A percentile compares a stretch with the other conserved stretches of the same genome.
These are phyloP conservation scores for Acanthopleura granulata DNA, from an alignment of 2,888 invertebrate species.

Conservation along the genomic window DNA sequence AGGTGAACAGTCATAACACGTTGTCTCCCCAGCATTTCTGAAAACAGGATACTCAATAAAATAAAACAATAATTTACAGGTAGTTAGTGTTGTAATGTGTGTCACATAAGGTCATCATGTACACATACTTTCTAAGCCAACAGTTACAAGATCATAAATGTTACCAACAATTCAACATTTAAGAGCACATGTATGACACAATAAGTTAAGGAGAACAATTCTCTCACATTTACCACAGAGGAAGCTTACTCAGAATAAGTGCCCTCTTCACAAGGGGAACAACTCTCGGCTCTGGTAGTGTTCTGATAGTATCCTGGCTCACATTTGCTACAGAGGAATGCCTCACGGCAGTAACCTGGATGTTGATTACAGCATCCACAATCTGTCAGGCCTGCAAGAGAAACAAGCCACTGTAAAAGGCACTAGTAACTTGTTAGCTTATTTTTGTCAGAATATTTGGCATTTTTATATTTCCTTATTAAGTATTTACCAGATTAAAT, in stretches of 20 bases:
- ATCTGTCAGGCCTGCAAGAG: neutral
- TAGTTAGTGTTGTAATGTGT: too few relatives aligned
- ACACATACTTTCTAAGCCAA: too few relatives aligned
- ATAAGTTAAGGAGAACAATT: too few relatives aligned
- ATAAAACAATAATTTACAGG: neutral
- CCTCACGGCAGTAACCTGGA: neutral
- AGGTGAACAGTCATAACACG: neutral
- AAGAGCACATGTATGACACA: too few relatives aligned
- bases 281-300: neutral
- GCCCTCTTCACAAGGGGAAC: neutral
- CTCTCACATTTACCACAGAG: neutral
- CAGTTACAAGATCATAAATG: too few relatives aligned
- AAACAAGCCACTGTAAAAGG: neutral
- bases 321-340: neutral
- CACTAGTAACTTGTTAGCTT: too few relatives aligned
- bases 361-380: neutral
- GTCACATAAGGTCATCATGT: too few relatives aligned
- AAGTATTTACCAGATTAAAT: too few relatives aligned
- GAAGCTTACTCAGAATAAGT: neutral
- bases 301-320: neutral
- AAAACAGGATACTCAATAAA: neutral
- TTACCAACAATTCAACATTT: too few relatives aligned
- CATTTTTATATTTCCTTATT: too few relatives aligned
- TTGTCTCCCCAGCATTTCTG: neutral
- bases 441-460: too few relatives aligned